Base-by-base conservation (phyloP, 2,113 vertebrate species). In the Apodemus sylvaticus region DNA sequence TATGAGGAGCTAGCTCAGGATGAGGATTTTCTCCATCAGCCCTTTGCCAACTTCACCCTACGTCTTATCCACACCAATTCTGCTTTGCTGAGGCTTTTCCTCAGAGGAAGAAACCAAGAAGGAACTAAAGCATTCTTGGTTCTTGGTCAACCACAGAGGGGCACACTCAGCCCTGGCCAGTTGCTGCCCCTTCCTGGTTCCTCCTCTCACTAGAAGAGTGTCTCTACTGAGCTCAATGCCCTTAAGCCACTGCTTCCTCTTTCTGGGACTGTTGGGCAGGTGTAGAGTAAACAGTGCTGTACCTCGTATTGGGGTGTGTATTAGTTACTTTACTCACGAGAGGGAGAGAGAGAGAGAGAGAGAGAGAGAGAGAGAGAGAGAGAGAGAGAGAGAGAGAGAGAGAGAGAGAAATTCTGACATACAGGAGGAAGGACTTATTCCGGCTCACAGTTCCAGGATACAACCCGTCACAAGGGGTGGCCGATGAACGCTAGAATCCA, bases 181-280 rank as follows among this genome's bases (percentile, higher is more conserved):
- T 24, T 53, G 48, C 42, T 51, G 0, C 8, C 73, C 78, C 29
- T 91, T 96, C 92, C 92, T 95, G 31, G 42, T 89, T 95, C 83
- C 94, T 92, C 83, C 48, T 94, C 73, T 83, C 5, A 0, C 31
- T 86, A 79, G 51, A 95, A 95, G 22, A 34, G 48, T 62, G 45
- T 92, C 87, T 91, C 94, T 86, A 73, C 89, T 66, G 34, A 36
- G 20, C 11, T 71, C 24, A 20, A 34, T 39, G 58, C 82, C 90
- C 87, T 92, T 73, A 68, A 73, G 51, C 11, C 36, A 45, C 89
- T 48, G 36, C 87, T 87, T 74, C 90, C 83, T 92, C 78, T 83
- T 7, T 31, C 66, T 60, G 58, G 53, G 60, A 45, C 83, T 86
- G 66, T 77, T 58, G 1, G 34, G 9, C 31, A 92, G 66, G 11